These are phyloP conservation scores for Drosophila seguyi DNA, from an alignment of 1,140 invertebrate species.

Conservation along the genomic window DNA sequence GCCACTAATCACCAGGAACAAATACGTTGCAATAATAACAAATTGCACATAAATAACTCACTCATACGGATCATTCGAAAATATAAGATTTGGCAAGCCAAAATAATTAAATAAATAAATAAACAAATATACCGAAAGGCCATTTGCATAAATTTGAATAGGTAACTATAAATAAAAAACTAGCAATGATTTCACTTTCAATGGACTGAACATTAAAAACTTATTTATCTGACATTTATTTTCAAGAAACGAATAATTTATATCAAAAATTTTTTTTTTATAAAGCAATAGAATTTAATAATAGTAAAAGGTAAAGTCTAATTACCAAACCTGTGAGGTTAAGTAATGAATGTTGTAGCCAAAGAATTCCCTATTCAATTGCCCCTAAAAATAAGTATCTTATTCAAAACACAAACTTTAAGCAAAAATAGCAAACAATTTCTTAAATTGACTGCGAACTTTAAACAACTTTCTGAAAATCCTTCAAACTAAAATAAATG, in stretches of 20 bases:
- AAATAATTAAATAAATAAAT: slow-evolving; percentile 26
- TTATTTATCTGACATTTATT: not conserved
- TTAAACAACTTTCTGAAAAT: slow-evolving; percentile 6
- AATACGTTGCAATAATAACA: slow-evolving; percentile 29
- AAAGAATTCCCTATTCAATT: not conserved
- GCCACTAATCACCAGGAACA: slow-evolving; percentile 38
- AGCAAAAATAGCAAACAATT: not conserved
- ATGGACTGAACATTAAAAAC: not conserved
- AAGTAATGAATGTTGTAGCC: not conserved
- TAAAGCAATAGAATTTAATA: not conserved
- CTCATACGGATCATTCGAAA: slow-evolving; percentile 7
- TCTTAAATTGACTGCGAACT: slow-evolving; percentile 17
- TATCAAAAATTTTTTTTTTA: not conserved
- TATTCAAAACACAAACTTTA: not conserved
- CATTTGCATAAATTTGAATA: slow-evolving; percentile 6
- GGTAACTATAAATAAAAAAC: slow-evolving; percentile 1
- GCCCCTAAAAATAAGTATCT: not conserved
- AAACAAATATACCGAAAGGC: slow-evolving; percentile 8
- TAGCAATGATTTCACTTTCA: not conserved
- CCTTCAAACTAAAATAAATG: slow-evolving; percentile 15
- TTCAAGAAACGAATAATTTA: not conserved
- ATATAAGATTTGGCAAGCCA: slow-evolving; percentile 1
- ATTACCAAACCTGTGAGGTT: not conserved
- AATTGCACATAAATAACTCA: slow-evolving; percentile 24
- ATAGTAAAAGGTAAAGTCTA: not conserved